Evolutionary conservation across 2,797 vertebrate genomes (phyloP), one percentile per base, ranked within the genome.

Genomic region (Chrosomus eos): DNA sequence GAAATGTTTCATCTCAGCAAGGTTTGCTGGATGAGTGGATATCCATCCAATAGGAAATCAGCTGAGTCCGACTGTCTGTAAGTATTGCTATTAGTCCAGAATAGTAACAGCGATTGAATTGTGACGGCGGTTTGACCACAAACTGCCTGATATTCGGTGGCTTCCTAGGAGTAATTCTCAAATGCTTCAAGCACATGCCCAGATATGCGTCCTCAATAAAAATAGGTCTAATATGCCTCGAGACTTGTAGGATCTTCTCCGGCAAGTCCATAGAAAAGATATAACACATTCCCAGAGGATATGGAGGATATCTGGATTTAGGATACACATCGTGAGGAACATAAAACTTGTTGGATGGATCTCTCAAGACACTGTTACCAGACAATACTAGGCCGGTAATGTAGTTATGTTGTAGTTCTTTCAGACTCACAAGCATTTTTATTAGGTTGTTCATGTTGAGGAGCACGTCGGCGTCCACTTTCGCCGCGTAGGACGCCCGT

Each of bases 121-220:
- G 5, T 0, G 0, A 0, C 0, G 33, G 0, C 0, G 78, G 62
- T 2, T 48, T 55, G 26, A 93, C 80, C 73, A n/a, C 7, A 81
- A 96, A 96, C 64, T 90, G 31, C 0, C 87, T 90, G 0, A 89
- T 77, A 23, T 93, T 7, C 0, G 38, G 93, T 3, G 94, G 84
- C 16, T 80, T 0, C 0, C 70, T 91, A 0, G 89, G 87, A 0
- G 0, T 0, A 0, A 95, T 31, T 0, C 91, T 89, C 0, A 96
- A 73, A 0, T 72, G 89, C 19, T 88, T 90, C 73, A 96, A 91
- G 84, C 96, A 96, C 74, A 94, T 40, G 0, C 96, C 97, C 36
- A 96, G 85, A 58, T 95, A 97, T 0, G 89, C 92, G 0, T 97
- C 96, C 82, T 97, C 96, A 60, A 97, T 96, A 86, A 93, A 93